Conservation (phyloP, 2,888 invertebrate genomes). For the Drosophila fulvimacula region DNA sequence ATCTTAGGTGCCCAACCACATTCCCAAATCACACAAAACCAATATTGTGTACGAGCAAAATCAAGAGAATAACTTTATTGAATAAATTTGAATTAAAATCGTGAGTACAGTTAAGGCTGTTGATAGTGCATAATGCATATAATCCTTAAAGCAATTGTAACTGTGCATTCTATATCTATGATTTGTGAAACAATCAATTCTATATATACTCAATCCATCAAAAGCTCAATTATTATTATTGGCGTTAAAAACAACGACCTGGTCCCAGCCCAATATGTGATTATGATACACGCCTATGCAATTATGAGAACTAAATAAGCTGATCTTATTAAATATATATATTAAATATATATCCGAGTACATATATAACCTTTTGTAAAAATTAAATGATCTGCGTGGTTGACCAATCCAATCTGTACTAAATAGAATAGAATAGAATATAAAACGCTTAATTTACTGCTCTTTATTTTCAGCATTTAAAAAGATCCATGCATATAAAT, state of each 20-base stretch:
- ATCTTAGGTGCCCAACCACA: constrained; percentile 50
- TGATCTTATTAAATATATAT: constrained; percentile 28
- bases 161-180: constrained; percentile 9
- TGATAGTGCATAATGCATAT: constrained; percentile 1
- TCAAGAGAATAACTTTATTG: constrained; percentile 7
- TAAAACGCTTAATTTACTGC: constrained; percentile 33
- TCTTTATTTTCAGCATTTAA: constrained; percentile 61
- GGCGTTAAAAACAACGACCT: constrained; percentile 52
- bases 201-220: constrained; percentile 27
- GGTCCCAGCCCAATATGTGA: constrained; percentile 65
- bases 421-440: constrained; percentile 29
- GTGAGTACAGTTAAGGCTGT: constrained; percentile 15
- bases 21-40: constrained; percentile 51
- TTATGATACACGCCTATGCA: constrained; percentile 63
- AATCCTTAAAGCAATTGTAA: constrained; percentile 14
- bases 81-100: constrained; percentile 22
- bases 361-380: constrained; percentile 42
- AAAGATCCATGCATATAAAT: constrained; percentile 24
- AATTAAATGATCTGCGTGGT: constrained; percentile 25
- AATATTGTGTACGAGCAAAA: constrained; percentile 17
- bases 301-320: constrained; percentile 39
- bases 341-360: constrained; percentile 17
- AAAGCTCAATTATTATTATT: constrained; percentile 54
- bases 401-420: constrained; percentile 42
- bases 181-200: constrained; percentile 32